Conservation (phyloP, 2,797 vertebrate genomes). For the Morus bassanus region DNA sequence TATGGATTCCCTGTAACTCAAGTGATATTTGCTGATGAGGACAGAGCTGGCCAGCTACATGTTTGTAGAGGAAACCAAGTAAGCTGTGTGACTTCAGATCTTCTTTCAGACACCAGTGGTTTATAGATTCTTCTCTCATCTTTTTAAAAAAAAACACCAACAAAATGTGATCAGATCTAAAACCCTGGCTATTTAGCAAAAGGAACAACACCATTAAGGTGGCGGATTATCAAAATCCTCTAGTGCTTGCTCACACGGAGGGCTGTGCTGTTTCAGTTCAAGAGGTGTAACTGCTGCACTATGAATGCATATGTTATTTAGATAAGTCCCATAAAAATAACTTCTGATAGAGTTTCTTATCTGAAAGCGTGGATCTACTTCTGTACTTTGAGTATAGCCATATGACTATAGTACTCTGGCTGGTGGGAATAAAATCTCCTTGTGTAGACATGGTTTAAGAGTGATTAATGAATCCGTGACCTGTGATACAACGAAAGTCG, state of each 20-base stretch:
- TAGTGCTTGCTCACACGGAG: background rate
- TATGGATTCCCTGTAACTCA: background rate
- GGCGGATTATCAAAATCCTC: background rate
- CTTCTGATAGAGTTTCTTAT: background rate
- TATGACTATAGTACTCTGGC: background rate
- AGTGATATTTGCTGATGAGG: background rate
- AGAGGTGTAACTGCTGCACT: background rate
- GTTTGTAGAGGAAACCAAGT: background rate
- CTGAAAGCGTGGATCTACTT: background rate
- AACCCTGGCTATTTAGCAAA: background rate
- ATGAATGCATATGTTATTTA: background rate
- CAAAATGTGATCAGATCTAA: background rate
- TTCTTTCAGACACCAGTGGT: background rate
- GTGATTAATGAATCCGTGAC: constrained; percentile 24
- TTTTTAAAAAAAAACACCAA: background rate
- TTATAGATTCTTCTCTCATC: background rate
- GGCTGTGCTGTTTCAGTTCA: background rate
- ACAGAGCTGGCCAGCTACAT: background rate
- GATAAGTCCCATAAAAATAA: background rate
- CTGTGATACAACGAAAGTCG: rapidly evolving
- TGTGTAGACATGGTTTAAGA: background rate
- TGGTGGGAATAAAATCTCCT: background rate
- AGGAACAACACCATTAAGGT: background rate
- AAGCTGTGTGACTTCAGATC: background rate
- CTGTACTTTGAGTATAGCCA: background rate